These are phyloP conservation scores for Artemisiospiza belli DNA, from an alignment of 2,113 vertebrate species.

Conservation along the genomic window DNA sequence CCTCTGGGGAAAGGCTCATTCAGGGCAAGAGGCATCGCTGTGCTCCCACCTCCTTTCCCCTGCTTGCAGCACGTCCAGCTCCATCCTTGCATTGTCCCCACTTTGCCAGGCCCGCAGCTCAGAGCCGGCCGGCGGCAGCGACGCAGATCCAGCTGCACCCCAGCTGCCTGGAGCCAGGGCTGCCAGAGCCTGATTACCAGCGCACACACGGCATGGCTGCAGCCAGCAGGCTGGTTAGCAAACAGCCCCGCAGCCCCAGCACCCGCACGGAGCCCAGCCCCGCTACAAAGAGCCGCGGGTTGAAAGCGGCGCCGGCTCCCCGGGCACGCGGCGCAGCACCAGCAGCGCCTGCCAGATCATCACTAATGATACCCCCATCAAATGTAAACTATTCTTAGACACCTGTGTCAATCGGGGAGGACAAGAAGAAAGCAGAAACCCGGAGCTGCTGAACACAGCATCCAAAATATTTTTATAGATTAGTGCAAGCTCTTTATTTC, in stretches of 20 bases:
- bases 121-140: rapidly evolving
- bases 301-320: background rate
- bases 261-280: background rate
- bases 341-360: background rate
- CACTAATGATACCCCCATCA: background rate
- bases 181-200: background rate
- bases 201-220: rapidly evolving
- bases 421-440: background rate
- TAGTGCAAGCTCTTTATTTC: background rate
- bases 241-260: background rate
- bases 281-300: background rate
- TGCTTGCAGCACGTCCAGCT: background rate
- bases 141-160: rapidly evolving
- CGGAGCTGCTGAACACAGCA: background rate
- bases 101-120: rapidly evolving
- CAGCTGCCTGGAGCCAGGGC: background rate
- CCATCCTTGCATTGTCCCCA: rapidly evolving
- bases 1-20: background rate
- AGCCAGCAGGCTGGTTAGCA: background rate
- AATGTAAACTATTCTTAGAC: background rate
- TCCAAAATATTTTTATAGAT: background rate
- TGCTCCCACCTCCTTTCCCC: background rate
- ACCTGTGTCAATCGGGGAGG: background rate
- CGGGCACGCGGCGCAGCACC: background rate
- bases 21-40: rapidly evolving